Percentiles rank a stretch among this genome's conserved stretches.
Conservation (phyloP, 2,797 vertebrate genomes). For the Acipenser ruthenus region DNA sequence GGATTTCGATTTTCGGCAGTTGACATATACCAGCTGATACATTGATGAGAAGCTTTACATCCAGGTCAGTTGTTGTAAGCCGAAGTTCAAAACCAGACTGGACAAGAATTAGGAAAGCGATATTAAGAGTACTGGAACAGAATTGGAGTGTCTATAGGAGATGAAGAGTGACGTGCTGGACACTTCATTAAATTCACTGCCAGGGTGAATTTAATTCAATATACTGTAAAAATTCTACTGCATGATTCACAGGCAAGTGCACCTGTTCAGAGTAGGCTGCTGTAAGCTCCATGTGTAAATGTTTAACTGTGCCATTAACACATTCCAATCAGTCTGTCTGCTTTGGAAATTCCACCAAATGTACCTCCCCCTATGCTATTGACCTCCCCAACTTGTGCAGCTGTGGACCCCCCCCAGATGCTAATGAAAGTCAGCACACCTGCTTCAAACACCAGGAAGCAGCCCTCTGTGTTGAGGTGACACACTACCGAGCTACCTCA, state of each 20-base stretch:
- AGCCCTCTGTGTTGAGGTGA: neutral
- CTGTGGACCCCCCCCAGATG: neutral
- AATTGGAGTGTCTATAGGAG: no score
- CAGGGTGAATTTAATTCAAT: no score
- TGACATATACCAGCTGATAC: no score
- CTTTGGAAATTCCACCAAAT: constrained; percentile 10
- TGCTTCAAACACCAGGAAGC: neutral
- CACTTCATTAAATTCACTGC: no score
- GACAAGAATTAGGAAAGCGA: no score
- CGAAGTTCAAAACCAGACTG: no score
- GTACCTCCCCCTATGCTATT: neutral
- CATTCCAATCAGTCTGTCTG: constrained; percentile 8
- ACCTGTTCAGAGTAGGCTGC: neutral
- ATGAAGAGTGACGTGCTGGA: no score
- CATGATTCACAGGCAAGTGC: neutral
- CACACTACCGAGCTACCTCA: neutral
- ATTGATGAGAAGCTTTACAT: no score
- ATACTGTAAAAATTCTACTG: neutral
- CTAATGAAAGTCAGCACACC: neutral
- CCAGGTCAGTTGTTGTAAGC: no score
- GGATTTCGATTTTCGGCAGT: no score
- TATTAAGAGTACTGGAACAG: no score
- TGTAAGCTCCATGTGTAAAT: neutral
- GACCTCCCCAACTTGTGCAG: neutral
- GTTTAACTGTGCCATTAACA: constrained; percentile 1